Evolutionary conservation across 2,888 invertebrate species (phyloP).

Genomic region (Bhutanitis thaidina): DNA sequence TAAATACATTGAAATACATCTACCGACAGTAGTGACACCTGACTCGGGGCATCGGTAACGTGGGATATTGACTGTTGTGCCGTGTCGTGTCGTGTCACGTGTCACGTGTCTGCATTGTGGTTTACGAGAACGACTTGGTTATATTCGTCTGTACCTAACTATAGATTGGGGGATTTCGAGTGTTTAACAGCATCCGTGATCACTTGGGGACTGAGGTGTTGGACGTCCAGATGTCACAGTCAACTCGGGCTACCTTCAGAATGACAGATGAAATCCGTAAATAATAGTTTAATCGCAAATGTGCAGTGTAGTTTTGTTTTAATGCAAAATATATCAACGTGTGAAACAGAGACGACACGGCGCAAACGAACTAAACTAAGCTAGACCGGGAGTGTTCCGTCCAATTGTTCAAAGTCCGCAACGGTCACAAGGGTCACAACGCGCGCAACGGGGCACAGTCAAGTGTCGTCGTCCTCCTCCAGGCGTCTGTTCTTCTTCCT

Average conservation of each 20-base stretch:
- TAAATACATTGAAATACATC: slow-evolving; percentile 53
- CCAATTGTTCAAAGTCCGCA: slow-evolving; percentile 63
- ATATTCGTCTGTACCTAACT: too few relatives aligned
- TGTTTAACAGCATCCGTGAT: too few relatives aligned
- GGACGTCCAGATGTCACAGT: too few relatives aligned
- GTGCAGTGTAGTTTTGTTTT: too few relatives aligned
- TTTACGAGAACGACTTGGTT: not conserved
- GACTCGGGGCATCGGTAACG: slow-evolving; percentile 43
- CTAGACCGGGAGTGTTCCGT: slow-evolving; percentile 26
- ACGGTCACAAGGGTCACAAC: slow-evolving; percentile 49
- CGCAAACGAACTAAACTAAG: slow-evolving; percentile 39
- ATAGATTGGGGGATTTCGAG: too few relatives aligned
- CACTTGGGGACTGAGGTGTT: too few relatives aligned
- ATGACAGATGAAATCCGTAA: too few relatives aligned
- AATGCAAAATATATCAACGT: too few relatives aligned
- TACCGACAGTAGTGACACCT: slow-evolving; percentile 49
- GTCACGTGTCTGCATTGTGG: not conserved
- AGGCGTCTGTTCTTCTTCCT: slow-evolving; percentile 54
- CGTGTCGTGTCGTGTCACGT: slow-evolving; percentile 10
- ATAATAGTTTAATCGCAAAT: too few relatives aligned
- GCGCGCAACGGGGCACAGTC: too few relatives aligned
- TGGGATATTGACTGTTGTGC: slow-evolving; percentile 23
- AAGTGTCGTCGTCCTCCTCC: slow-evolving; percentile 62
- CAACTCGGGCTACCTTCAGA: too few relatives aligned
- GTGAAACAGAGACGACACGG: slow-evolving; percentile 18